Conservation (phyloP, 2,888 invertebrate species). For the Lathronympha strigana region DNA sequence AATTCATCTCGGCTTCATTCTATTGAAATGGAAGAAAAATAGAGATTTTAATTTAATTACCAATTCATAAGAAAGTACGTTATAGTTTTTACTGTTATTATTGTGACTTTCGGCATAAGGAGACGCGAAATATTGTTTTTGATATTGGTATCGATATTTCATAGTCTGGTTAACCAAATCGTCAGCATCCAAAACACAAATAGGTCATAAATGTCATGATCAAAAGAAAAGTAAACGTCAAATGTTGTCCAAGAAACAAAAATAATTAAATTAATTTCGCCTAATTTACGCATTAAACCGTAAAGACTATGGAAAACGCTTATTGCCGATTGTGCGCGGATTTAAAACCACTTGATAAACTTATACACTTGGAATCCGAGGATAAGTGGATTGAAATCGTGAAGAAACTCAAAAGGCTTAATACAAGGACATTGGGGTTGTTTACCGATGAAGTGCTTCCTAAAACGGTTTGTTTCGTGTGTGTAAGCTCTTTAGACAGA, state of each 20-base stretch:
- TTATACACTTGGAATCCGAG: slow-evolving; percentile 36
- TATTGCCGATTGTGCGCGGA: slow-evolving; percentile 69
- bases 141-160: not conserved
- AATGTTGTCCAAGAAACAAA: slow-evolving; percentile 28
- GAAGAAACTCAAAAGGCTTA: slow-evolving; percentile 28
- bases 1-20: no score
- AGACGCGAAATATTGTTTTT: no score
- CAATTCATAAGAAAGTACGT: no score
- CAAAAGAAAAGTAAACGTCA: slow-evolving; percentile 35
- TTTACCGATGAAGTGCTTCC: slow-evolving; percentile 35
- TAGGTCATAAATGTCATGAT: slow-evolving; percentile 20
- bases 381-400: slow-evolving; percentile 32
- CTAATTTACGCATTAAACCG: slow-evolving; percentile 10
- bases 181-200: not conserved
- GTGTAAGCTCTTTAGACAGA: slow-evolving; percentile 33
- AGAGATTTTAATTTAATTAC: no score
- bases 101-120: not conserved
- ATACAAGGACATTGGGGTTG: slow-evolving; percentile 31
- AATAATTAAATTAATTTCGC: slow-evolving; percentile 35
- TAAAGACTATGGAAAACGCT: slow-evolving; percentile 29
- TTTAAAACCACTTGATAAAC: slow-evolving; percentile 43
- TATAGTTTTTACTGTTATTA: not conserved
- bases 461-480: slow-evolving; percentile 42
- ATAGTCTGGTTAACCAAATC: not conserved
- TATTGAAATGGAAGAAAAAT: no score